Conservation (phyloP, 2,113 vertebrate species). For the Zosterops borbonicus region DNA sequence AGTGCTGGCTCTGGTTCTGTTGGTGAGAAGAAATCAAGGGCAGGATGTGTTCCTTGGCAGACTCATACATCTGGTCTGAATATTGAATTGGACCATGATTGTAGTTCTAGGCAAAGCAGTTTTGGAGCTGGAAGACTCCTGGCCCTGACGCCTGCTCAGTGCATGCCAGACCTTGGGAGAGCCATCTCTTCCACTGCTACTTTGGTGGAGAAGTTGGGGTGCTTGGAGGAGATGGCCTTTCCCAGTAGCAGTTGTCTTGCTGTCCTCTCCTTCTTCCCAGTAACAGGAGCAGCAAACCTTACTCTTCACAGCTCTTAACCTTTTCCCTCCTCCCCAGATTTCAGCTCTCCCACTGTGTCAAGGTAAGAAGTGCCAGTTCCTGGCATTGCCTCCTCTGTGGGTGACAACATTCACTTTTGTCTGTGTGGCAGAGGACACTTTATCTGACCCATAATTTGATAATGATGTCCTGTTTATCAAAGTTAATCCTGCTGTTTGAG, state of each 20-base stretch:
- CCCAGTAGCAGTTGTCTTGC: background rate
- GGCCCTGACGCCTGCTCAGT: accelerated
- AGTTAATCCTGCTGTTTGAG: background rate
- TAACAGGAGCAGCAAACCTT: background rate
- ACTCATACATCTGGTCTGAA: background rate
- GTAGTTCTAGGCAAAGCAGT: background rate
- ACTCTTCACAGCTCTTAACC: background rate
- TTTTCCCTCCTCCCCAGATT: background rate
- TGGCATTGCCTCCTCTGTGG: background rate
- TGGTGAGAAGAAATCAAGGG: background rate
- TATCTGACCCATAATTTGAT: background rate
- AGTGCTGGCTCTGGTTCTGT: background rate
- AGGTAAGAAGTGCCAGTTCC: background rate
- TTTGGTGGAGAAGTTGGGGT: background rate
- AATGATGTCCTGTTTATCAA: background rate
- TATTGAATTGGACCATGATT: background rate
- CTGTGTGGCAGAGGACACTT: background rate
- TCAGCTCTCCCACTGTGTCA: background rate
- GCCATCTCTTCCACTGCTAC: background rate
- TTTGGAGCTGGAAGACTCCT: background rate
- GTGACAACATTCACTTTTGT: background rate
- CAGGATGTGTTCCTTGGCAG: background rate
- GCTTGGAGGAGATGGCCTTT: background rate
- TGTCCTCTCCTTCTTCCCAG: background rate
- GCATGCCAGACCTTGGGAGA: background rate